These are phyloP conservation scores for Apeira syringaria DNA, from an alignment of 2,888 invertebrate species.

Conservation along the genomic window DNA sequence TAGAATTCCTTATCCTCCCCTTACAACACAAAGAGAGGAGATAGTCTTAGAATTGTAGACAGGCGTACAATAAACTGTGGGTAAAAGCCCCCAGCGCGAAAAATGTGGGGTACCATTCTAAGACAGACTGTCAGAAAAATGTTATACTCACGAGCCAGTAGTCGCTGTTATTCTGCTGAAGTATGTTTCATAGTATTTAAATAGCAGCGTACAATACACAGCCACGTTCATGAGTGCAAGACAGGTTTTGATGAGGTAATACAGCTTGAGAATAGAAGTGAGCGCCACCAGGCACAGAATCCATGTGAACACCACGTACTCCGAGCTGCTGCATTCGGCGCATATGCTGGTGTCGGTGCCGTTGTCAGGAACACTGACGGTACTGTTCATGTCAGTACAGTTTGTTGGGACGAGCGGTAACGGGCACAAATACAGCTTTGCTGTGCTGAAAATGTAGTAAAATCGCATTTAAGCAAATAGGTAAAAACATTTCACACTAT, in stretches of 20 bases:
- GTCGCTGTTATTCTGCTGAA: conserved; percentile 51
- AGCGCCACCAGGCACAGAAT: conserved; percentile 95
- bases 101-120: no score
- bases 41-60: no score
- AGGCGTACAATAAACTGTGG: no score
- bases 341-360: not conserved
- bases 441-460: conserved; percentile 64
- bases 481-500: no score
- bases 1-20: no score
- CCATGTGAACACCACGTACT: conserved; percentile 97
- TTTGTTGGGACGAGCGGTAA: conserved; percentile 10
- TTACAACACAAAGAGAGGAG: no score
- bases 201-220: conserved; percentile 89
- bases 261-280: conserved; percentile 95
- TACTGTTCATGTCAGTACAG: not conserved
- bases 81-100: no score
- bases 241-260: conserved; percentile 92
- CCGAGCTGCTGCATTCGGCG: conserved; percentile 86
- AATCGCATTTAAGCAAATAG: no score
- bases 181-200: conserved; percentile 81
- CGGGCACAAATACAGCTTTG: conserved; percentile 65
- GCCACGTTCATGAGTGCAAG: conserved; percentile 90
- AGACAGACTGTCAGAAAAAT: no score
- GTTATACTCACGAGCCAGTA: conserved; percentile 62
- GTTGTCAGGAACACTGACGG: not conserved